These are phyloP conservation scores for Erpobdella octoculata DNA, from an alignment of 2,888 invertebrate genomes.

Conservation along the genomic window DNA sequence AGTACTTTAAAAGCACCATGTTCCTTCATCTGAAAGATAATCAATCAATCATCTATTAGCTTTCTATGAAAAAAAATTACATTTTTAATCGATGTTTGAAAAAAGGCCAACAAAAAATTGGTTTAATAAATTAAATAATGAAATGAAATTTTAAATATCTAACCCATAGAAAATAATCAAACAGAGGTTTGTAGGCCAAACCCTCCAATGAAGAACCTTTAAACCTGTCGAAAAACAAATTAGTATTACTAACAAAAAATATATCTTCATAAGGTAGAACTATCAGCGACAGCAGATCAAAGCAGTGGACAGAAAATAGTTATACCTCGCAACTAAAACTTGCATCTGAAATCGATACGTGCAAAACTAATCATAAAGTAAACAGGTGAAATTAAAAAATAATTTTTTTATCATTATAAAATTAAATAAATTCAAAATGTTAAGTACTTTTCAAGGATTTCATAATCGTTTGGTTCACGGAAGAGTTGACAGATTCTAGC, in stretches of 20 bases:
- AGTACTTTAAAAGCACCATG: constrained; percentile 73
- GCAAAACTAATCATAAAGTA: not conserved
- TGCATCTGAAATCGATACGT: not conserved
- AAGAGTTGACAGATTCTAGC: constrained; percentile 69
- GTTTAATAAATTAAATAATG: not conserved
- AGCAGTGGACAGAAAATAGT: too few species aligned
- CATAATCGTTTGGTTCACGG: constrained; percentile 70
- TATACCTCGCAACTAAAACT: too few species aligned
- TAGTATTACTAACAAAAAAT: not conserved
- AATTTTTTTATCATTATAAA: not conserved
- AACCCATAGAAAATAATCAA: constrained; percentile 67
- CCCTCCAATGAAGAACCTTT: constrained; percentile 66
- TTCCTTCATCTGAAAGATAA: constrained; percentile 47
- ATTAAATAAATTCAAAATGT: not conserved
- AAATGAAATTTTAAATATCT: not conserved
- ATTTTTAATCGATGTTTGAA: too few species aligned
- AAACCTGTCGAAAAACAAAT: constrained; percentile 29
- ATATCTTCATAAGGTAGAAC: too few species aligned
- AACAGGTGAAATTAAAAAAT: not conserved
- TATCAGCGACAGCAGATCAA: too few species aligned
- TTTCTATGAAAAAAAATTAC: too few species aligned
- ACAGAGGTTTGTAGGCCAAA: constrained; percentile 74
- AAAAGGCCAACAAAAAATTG: not conserved
- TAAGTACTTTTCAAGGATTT: constrained; percentile 56
- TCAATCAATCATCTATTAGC: too few species aligned